Conservation (phyloP, 2,888 invertebrate species). For the Thecocarcelia acutangulata region DNA sequence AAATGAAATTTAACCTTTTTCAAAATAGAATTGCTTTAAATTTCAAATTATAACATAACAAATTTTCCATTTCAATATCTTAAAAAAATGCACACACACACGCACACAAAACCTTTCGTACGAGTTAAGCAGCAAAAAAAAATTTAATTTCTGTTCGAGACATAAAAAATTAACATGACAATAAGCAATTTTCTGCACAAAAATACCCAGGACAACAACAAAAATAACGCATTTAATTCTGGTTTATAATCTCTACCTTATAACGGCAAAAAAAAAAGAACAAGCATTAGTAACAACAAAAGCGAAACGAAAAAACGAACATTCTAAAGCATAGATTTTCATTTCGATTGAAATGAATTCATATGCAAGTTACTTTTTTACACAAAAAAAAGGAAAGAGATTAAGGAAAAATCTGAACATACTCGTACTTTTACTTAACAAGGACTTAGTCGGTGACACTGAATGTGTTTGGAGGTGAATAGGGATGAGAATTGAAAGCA, state of each 20-base stretch:
- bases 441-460: slow-evolving; percentile 36
- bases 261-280: not conserved
- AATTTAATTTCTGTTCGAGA: slow-evolving; percentile 61
- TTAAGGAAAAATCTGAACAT: slow-evolving; percentile 9
- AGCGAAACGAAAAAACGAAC: slow-evolving; percentile 40
- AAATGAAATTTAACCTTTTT: too few relatives aligned
- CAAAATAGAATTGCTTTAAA: too few relatives aligned
- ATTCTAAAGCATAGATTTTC: slow-evolving; percentile 61
- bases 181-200: slow-evolving; percentile 65
- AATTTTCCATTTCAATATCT: too few relatives aligned
- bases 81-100: not conserved
- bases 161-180: slow-evolving; percentile 67
- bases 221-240: slow-evolving; percentile 31
- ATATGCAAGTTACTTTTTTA: slow-evolving; percentile 50
- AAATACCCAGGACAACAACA: slow-evolving; percentile 32
- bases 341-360: slow-evolving; percentile 67
- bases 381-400: not conserved
- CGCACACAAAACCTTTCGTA: slow-evolving; percentile 7
- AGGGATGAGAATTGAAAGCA: slow-evolving; percentile 51
- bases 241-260: slow-evolving; percentile 48
- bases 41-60: too few relatives aligned
- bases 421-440: slow-evolving; percentile 13
- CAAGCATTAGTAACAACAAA: not conserved
- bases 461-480: slow-evolving; percentile 10
- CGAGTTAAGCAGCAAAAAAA: slow-evolving; percentile 24